Percentiles rank a stretch among this genome's conserved stretches.
These are phyloP conservation scores for Leucophenga montana DNA, from an alignment of 2,888 invertebrate species.

Conservation along the genomic window DNA sequence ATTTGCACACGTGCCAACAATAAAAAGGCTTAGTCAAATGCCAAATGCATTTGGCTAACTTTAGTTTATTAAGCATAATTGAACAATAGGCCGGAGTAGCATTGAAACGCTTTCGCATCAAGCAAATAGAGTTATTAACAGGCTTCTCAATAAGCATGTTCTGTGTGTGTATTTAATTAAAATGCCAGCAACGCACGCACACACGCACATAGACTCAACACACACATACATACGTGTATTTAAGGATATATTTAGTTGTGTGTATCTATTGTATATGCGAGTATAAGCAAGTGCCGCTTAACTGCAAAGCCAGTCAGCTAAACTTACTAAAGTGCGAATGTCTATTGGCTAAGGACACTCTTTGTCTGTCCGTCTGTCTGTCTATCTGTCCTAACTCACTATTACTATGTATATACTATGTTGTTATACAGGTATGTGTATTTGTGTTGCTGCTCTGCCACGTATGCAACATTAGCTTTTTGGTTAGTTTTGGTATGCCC, in stretches of 20 bases:
- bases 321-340: slow-evolving; percentile 2
- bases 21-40: background rate
- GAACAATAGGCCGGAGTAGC: no score
- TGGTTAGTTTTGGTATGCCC: no score
- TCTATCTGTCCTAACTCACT: background rate
- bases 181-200: slow-evolving; percentile 21
- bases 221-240: no score
- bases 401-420: background rate
- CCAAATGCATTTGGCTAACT: slow-evolving; percentile 2
- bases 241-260: no score
- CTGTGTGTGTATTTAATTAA: slow-evolving; percentile 16
- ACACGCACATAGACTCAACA: no score
- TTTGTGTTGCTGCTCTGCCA: background rate
- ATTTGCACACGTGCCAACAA: background rate
- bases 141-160: background rate
- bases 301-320: slow-evolving; percentile 21
- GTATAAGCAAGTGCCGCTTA: slow-evolving; percentile 23
- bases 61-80: background rate
- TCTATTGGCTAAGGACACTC: no score
- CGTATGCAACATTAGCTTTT: background rate
- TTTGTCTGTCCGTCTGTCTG: no score
- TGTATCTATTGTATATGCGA: background rate
- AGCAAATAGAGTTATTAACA: slow-evolving; percentile 16
- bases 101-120: background rate
- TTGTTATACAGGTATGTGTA: background rate